Evolutionary conservation across 2,113 vertebrate genomes (phyloP).

Genomic region (Petrocephalus microphthalmus): DNA sequence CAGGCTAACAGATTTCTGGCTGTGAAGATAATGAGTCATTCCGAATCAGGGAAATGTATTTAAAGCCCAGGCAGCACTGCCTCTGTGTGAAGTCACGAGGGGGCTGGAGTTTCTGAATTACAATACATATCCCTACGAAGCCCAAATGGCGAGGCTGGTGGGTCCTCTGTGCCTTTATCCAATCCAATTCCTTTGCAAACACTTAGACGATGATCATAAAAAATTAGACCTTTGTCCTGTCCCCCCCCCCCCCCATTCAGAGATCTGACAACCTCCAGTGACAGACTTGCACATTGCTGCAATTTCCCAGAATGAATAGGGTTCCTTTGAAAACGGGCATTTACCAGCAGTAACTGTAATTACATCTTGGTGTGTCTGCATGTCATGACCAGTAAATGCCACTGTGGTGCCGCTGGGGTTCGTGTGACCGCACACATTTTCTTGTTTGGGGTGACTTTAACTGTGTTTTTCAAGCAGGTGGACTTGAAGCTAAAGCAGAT

Average conservation of each 20-base stretch:
- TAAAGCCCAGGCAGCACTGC: slow-evolving; percentile 12
- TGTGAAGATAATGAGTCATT: slow-evolving; percentile 35
- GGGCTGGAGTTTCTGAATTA: slow-evolving; percentile 23
- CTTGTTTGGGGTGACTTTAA: neutral
- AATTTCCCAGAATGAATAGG: slow-evolving; percentile 14
- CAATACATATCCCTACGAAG: slow-evolving; percentile 26
- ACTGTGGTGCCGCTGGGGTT: neutral
- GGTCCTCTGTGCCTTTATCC: slow-evolving; percentile 32
- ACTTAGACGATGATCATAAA: slow-evolving; percentile 34
- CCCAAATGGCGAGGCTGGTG: slow-evolving; percentile 43
- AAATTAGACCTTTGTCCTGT: slow-evolving; percentile 34
- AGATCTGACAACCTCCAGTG: slow-evolving; percentile 17
- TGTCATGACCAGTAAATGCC: neutral
- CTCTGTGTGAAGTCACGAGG: slow-evolving; percentile 16
- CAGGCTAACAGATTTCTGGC: slow-evolving; percentile 18
- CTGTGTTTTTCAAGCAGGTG: neutral
- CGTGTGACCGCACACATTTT: neutral
- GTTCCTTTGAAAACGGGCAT: slow-evolving; percentile 35
- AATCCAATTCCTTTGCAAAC: slow-evolving; percentile 29
- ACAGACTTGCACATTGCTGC: slow-evolving; percentile 13
- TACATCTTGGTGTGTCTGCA: slow-evolving; percentile 28
- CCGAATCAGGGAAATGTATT: slow-evolving; percentile 24
- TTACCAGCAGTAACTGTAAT: slow-evolving; percentile 37
- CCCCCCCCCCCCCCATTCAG: slow-evolving; percentile 22
- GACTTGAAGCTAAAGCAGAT: too few relatives aligned